Conservation (phyloP, 2,797 vertebrate species). For the Adelosebastes latens region DNA sequence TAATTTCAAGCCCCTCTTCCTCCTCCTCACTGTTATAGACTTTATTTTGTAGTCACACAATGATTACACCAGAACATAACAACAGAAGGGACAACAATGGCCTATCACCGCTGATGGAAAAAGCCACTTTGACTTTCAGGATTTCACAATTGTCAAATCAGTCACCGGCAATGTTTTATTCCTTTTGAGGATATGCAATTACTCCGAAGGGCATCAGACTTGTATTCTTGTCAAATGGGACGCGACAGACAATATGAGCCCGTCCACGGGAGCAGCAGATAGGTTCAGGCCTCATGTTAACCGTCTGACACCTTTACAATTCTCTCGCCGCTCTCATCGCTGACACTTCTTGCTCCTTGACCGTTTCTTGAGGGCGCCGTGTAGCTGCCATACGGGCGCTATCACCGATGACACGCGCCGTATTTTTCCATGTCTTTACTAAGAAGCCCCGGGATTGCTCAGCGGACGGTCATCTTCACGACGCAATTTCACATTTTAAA, state of each 20-base stretch:
- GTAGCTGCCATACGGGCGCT: not conserved
- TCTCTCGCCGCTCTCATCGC: constrained; percentile 8
- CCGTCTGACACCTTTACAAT: constrained; percentile 33
- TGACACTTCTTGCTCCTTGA: constrained; percentile 14
- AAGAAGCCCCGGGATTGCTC: not conserved
- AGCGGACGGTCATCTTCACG: not conserved
- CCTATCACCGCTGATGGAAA: constrained; percentile 13
- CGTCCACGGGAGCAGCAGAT: constrained; percentile 2
- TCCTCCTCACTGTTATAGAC: not conserved
- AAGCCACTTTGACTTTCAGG: constrained; percentile 19
- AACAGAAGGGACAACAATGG: constrained; percentile 15
- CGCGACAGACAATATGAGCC: constrained; percentile 21
- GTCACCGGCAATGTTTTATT: not conserved
- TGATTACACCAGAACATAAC: constrained; percentile 17
- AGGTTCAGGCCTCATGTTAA: constrained; percentile 15
- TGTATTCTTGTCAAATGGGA: constrained; percentile 27
- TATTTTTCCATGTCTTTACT: constrained; percentile 14
- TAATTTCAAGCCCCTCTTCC: not conserved
- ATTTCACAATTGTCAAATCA: constrained; percentile 38
- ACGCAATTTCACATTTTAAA: constrained; percentile 4
- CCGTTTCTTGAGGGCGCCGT: not conserved
- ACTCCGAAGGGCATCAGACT: constrained; percentile 25
- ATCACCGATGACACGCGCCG: constrained; percentile 1
- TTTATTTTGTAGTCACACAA: constrained; percentile 12
- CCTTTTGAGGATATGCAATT: constrained; percentile 22